Percentiles rank a stretch among this genome's conserved stretches.
Evolutionary conservation across 2,797 vertebrate genomes (phyloP).

Genomic region (Acanthurus tractus): DNA sequence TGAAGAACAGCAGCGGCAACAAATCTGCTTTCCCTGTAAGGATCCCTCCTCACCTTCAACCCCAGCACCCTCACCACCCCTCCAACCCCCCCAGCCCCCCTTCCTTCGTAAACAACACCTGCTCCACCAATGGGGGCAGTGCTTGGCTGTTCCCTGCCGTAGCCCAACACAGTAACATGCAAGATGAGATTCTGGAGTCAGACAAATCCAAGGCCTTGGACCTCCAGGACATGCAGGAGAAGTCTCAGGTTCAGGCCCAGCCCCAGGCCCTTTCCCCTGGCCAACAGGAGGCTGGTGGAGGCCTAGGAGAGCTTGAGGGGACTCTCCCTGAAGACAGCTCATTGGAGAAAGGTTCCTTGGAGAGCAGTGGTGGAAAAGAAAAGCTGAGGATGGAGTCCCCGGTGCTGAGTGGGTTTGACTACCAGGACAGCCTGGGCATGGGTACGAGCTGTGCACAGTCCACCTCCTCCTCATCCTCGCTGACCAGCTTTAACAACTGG

Average conservation of each 20-base stretch:
- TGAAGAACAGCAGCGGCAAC: conserved; percentile 98
- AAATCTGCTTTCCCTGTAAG: conserved; percentile 98
- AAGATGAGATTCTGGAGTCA: conserved; percentile 98
- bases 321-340: conserved; percentile 91
- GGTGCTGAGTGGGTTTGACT: conserved; percentile 95
- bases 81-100: conserved; percentile 93
- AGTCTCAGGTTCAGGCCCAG: conserved; percentile 92
- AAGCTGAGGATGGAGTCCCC: conserved; percentile 96
- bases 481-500: conserved; percentile 98
- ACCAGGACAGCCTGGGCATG: conserved; percentile 94
- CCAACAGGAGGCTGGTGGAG: conserved; percentile 91
- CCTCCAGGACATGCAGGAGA: conserved; percentile 88
- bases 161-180: conserved; percentile 96
- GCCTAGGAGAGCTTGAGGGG: conserved; percentile 93
- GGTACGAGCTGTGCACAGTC: conserved; percentile 91
- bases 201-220: conserved; percentile 94
- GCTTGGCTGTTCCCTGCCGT: conserved; percentile 98
- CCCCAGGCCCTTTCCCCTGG: conserved; percentile 90
- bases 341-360: conserved; percentile 91
- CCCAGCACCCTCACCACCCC: conserved; percentile 94
- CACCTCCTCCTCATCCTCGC: conserved; percentile 94
- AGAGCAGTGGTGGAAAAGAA: conserved; percentile 93
- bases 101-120: conserved; percentile 97
- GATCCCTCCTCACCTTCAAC: conserved; percentile 98
- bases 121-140: conserved; percentile 95